Evolutionary conservation across 2,888 invertebrate genomes (phyloP), one percentile per base, ranked within the genome.

Genomic region (Lasioglossum vierecki): DNA sequence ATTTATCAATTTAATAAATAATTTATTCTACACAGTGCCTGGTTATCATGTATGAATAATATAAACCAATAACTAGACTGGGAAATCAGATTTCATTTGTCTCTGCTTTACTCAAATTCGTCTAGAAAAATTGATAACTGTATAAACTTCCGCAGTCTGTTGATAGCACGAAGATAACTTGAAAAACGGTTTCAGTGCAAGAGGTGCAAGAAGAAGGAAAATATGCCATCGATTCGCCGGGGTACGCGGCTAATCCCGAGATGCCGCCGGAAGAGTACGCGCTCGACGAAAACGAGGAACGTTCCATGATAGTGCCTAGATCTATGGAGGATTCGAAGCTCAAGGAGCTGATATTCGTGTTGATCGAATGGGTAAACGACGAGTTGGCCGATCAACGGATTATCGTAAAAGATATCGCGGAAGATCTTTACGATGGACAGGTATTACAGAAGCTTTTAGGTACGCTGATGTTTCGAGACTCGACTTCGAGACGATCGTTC

Each of bases 301-400:
- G 99, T 88, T 98, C 99, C 15, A 99, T 99, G 95, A 98, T 99
- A 90, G 99, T 99, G 92, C 98, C 98, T 0, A 96, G 97, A 87
- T 98, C 99, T 0, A 96, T 98, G 87, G 98, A 98, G 83, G 98
- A 99, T 95, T 97, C 98, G 0, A 97, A 98, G 94, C 96, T 99
- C 0, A 96, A 97, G 86, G 98, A 98, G 92, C 96, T 99, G 60
- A 97, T 98, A 78, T 96, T 96, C 91, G 97, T 99, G 63, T 96
- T 99, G 75, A 97, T 99, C 91, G 99, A 99, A 92, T 99, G 99
- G 99, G 98, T 99, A 80, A 99, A 99, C 95, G 99, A 99, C 95
- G 99, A 99, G 95, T 96, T 99, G 79, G 99, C 99, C 0, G 97
- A 98, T 88, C 98, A 99, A 92, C 96, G 99, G 93, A 99, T 99